These are phyloP conservation scores for Probaryconus sp. DNA, from an alignment of 1,140 invertebrate genomes.

Conservation along the genomic window DNA sequence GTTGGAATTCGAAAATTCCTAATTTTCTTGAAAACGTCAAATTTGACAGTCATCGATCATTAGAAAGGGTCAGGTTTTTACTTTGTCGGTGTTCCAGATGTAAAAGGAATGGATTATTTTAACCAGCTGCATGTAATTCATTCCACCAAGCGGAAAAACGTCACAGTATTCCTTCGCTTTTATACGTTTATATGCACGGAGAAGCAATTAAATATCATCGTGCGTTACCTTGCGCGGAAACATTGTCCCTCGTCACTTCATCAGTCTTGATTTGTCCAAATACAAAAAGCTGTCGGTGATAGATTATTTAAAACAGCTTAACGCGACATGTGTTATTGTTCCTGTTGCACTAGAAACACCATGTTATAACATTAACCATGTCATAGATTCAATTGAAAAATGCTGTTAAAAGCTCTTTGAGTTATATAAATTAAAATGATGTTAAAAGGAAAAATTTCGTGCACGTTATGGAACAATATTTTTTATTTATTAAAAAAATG, in stretches of 20 bases:
- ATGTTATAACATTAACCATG: conserved; percentile 12
- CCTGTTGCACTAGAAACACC: conserved; percentile 15
- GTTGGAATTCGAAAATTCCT: conserved; percentile 5
- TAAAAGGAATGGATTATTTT: conserved; percentile 38
- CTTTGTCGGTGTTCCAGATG: conserved; percentile 26
- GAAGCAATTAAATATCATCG: conserved; percentile 22
- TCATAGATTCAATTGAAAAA: conserved; percentile 5
- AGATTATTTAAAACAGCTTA: conserved; percentile 50
- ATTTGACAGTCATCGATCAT: conserved; percentile 35
- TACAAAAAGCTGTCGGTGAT: conserved; percentile 47
- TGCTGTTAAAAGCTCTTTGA: not conserved
- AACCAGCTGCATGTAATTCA: conserved; percentile 35
- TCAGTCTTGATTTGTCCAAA: conserved; percentile 54
- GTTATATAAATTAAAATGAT: not conserved
- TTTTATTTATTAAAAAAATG: too few species aligned
- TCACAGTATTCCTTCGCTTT: too few species aligned
- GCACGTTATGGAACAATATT: too few species aligned
- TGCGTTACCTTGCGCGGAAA: conserved; percentile 36
- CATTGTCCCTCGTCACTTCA: conserved; percentile 43
- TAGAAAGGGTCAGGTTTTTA: conserved; percentile 11
- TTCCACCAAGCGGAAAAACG: conserved; percentile 33
- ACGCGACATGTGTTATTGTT: conserved; percentile 42
- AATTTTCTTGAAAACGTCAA: conserved; percentile 7
- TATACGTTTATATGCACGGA: conserved; percentile 1
- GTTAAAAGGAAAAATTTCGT: too few species aligned